Conservation (phyloP, 2,797 vertebrate species). For the Tarsius wallacei region DNA sequence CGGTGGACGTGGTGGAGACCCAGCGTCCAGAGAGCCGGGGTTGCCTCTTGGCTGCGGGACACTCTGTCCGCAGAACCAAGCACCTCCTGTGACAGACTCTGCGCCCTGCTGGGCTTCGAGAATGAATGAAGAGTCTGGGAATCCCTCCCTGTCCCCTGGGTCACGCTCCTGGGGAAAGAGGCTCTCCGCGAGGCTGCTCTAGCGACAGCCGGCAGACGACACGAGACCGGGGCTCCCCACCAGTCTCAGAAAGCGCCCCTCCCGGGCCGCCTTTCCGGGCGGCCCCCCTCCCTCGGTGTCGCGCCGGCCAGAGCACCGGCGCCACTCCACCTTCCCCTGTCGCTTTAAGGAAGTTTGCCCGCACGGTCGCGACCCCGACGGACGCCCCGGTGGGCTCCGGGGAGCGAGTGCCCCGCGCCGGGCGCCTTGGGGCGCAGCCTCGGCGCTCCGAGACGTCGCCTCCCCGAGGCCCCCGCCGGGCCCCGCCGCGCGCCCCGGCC, state of each 20-base stretch:
- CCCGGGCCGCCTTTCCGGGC: not conserved
- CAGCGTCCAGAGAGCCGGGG: not conserved
- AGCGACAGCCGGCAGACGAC: not conserved
- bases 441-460: not conserved
- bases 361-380: constrained; percentile 65
- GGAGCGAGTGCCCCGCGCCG: constrained; percentile 38
- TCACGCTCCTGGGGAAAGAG: not conserved
- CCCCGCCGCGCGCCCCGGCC: not conserved
- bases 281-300: too few relatives aligned
- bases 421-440: not conserved
- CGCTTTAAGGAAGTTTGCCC: constrained; percentile 79
- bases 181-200: not conserved
- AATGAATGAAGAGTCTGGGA: not conserved
- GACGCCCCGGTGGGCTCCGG: constrained; percentile 68
- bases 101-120: not conserved
- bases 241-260: too few relatives aligned
- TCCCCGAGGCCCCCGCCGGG: constrained; percentile 50
- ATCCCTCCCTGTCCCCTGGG: not conserved
- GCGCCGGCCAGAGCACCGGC: too few relatives aligned
- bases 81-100: not conserved
- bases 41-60: not conserved
- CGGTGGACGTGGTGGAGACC: not conserved
- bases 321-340: not conserved
- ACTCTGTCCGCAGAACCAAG: not conserved
- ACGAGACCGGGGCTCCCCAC: too few relatives aligned